Evolutionary conservation across 1,140 invertebrate species (phyloP), one percentile per base, ranked within the genome.

Genomic region (Sinella curviseta): DNA sequence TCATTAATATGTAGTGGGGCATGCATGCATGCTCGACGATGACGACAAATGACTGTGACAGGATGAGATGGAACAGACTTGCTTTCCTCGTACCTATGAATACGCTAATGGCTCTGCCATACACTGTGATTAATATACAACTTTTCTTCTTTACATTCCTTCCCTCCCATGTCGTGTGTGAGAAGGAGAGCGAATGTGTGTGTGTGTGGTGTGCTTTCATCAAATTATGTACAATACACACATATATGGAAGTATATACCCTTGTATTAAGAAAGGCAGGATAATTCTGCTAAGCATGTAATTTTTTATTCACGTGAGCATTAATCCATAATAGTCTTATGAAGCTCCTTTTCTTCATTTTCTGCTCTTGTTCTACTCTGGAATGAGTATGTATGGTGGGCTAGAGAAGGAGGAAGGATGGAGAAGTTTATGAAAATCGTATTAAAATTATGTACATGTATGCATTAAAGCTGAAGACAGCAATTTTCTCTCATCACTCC

Each of bases 41-140:
- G 24, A 70, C 65, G 65, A 70, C 65, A 70, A 70, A 70, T 70
- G 65, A 70, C 65, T 70, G 26, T 70, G 65, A 70, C 65, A 70
- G 65, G 65, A 65, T 17, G 57, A 70, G 65, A 70, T 70, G 65
- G 65, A 70, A 70, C 26, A 33, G 31, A 70, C 26, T 33, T 70
- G 1, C 12, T 4, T 60, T 16, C 39, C 17, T 48, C 4, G 39
- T 17, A 48, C 4, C 39, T 17, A 4, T 60, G 39, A 4, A 12
- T n/a, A 70, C 24, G 65, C 65, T 70, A 70, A 70, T 70, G 65
- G 65, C 31, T 33, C 65, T 70, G 65, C 57, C 57, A 65, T 65
- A 70, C 65, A 3, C 65, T 70, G 28, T 70, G 65, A 70, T 70
- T 70, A 70, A 70, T 70, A 30, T 33, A 70, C 31, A 70, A 31